These are phyloP conservation scores for Geodia barretti DNA, from an alignment of 37 sponge, comb jelly and placozoan genomes.

Conservation along the genomic window DNA sequence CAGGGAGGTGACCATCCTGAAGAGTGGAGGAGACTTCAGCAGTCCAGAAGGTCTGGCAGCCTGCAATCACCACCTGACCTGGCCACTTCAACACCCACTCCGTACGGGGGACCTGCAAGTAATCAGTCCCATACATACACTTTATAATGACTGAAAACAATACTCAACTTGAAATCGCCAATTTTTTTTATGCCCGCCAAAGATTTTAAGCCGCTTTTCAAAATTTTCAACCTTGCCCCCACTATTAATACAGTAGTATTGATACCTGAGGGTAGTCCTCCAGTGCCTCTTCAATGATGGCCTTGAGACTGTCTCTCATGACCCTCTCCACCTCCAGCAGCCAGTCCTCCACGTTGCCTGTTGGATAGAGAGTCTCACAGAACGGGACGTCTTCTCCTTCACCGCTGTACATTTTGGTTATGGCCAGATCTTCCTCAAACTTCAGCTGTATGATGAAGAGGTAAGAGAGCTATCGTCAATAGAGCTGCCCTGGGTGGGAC, in stretches of 20 bases:
- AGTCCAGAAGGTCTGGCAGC: conserved; percentile 97
- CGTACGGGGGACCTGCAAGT: conserved; percentile 84
- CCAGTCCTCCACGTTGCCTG: conserved; percentile 99
- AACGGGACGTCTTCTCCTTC: conserved; percentile 97
- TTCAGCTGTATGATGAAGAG: conserved; percentile 65
- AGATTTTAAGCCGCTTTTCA: too few relatives aligned
- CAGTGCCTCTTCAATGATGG: conserved; percentile 82
- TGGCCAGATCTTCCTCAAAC: conserved; percentile 94
- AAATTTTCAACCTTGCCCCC: too few relatives aligned
- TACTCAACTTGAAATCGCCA: too few relatives aligned
- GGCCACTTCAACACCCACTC: conserved; percentile 99
- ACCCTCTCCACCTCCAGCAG: conserved; percentile 95
- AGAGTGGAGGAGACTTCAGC: conserved; percentile 89
- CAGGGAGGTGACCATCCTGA: conserved; percentile 67
- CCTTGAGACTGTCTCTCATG: conserved; percentile 85
- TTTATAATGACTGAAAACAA: too few relatives aligned
- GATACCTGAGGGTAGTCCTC: conserved; percentile 84
- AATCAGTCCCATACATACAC: too few relatives aligned
- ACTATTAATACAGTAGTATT: too few relatives aligned
- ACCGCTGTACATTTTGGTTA: conserved; percentile 88
- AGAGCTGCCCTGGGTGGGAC: too few relatives aligned
- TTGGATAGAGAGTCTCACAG: conserved; percentile 90
- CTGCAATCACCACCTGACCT: conserved; percentile 99
- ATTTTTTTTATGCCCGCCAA: too few relatives aligned
- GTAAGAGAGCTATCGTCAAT: not conserved